Conservation (phyloP, 1,140 invertebrate species). For the Luehdorfia chinensis region DNA sequence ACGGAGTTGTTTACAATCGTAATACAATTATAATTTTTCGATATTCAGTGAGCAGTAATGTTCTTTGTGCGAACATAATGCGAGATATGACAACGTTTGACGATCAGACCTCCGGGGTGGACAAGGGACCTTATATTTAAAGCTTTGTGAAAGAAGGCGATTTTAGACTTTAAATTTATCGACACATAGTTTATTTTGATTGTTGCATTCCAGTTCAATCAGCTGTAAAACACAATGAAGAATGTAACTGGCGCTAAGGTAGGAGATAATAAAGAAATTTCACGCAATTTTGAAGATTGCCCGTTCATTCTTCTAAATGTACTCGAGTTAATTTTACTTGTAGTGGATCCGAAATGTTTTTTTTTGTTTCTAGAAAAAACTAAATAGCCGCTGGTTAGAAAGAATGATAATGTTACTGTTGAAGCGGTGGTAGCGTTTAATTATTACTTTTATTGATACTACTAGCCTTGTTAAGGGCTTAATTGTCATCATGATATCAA, state of each 20-base stretch:
- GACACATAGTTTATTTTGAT: neutral
- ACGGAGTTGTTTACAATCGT: slow-evolving; percentile 33
- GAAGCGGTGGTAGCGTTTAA: no score
- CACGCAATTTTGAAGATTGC: slow-evolving; percentile 17
- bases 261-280: slow-evolving; percentile 14
- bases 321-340: neutral
- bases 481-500: no score
- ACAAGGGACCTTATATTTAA: neutral
- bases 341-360: no score
- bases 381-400: no score
- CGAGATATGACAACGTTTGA: slow-evolving; percentile 43
- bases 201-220: neutral
- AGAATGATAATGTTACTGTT: no score
- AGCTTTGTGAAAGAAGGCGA: neutral
- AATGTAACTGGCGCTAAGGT: slow-evolving; percentile 1
- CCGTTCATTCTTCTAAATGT: slow-evolving; percentile 11
- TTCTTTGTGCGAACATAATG: slow-evolving; percentile 23
- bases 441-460: no score
- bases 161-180: neutral
- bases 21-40: slow-evolving; percentile 39
- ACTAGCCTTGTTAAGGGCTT: no score
- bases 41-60: slow-evolving; percentile 42
- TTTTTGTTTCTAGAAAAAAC: no score
- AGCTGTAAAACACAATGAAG: neutral
- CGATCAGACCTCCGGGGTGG: slow-evolving; percentile 30